Conservation (phyloP, 2,888 invertebrate species). For the Anthoptus insignis region DNA sequence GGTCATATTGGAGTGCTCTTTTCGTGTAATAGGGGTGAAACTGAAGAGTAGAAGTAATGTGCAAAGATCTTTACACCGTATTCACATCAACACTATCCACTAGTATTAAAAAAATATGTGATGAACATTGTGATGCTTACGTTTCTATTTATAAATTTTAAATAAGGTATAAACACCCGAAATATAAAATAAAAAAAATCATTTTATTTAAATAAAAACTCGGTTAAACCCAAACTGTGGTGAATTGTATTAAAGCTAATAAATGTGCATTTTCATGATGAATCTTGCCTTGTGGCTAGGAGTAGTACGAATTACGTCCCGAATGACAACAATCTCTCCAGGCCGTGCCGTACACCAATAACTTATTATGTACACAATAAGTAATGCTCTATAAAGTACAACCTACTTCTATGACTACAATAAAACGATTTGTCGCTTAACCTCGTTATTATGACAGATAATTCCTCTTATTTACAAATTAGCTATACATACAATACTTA, state of each 20-base stretch:
- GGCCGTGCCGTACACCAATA: slow-evolving; percentile 62
- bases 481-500: slow-evolving; percentile 80
- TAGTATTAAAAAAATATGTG: slow-evolving; percentile 63
- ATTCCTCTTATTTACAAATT: slow-evolving; percentile 86
- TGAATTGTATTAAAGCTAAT: slow-evolving; percentile 76
- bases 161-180: slow-evolving; percentile 51
- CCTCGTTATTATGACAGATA: slow-evolving; percentile 85
- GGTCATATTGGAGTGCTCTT: too few relatives aligned
- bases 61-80: slow-evolving; percentile 18
- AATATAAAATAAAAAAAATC: slow-evolving; percentile 50
- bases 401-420: slow-evolving; percentile 83
- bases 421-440: slow-evolving; percentile 85
- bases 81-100: slow-evolving; percentile 36
- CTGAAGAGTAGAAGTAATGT: too few relatives aligned
- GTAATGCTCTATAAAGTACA: slow-evolving; percentile 77
- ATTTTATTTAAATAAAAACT: slow-evolving; percentile 46
- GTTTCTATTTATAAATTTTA: slow-evolving; percentile 42
- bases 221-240: slow-evolving; percentile 70
- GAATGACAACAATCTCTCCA: slow-evolving; percentile 33
- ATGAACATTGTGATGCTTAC: slow-evolving; percentile 75
- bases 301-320: slow-evolving; percentile 52
- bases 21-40: too few relatives aligned
- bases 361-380: slow-evolving; percentile 77
- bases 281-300: slow-evolving; percentile 60
- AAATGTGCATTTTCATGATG: slow-evolving; percentile 77